Evolutionary conservation across 92 coral and sea anemone species (phyloP).

Genomic region (Heliopora coerulea): DNA sequence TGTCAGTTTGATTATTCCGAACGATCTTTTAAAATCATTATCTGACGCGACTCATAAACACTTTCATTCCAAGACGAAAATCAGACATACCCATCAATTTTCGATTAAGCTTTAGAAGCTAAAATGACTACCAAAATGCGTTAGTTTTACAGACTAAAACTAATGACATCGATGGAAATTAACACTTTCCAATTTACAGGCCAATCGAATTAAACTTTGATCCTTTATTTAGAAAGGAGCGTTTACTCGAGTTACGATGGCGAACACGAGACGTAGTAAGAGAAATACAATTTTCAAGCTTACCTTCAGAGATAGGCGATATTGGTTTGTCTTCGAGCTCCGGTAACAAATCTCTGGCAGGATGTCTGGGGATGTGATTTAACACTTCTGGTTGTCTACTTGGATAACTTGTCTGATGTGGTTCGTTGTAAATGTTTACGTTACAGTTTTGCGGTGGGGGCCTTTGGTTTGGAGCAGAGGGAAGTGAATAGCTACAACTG

Average conservation of each 20-base stretch:
- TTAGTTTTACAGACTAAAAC: conserved; percentile 8
- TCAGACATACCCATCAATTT: conserved; percentile 30
- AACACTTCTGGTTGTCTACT: conserved; percentile 33
- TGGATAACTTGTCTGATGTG: conserved; percentile 22
- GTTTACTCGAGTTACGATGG: no score
- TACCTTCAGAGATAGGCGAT: conserved; percentile 41
- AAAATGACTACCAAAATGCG: conserved; percentile 23
- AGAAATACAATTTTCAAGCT: not conserved
- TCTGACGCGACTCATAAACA: conserved; percentile 35
- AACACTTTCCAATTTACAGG: conserved; percentile 19
- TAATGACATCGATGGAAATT: conserved; percentile 17
- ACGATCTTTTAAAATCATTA: conserved; percentile 37
- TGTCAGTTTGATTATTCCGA: conserved; percentile 17
- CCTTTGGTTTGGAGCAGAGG: conserved; percentile 29
- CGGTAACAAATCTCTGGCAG: conserved; percentile 35
- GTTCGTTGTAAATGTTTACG: conserved; percentile 31
- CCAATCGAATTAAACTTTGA: not conserved
- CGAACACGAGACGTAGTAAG: no score
- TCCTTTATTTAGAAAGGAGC: not conserved
- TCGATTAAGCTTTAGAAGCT: conserved; percentile 29
- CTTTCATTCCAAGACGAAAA: not conserved
- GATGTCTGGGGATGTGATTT: conserved; percentile 38
- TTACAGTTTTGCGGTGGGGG: conserved; percentile 39
- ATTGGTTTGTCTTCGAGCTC: conserved; percentile 27
- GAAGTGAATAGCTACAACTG: conserved; percentile 39